Base-by-base conservation (phyloP, 2,797 vertebrate species). In the Catostomus latipinnis region DNA sequence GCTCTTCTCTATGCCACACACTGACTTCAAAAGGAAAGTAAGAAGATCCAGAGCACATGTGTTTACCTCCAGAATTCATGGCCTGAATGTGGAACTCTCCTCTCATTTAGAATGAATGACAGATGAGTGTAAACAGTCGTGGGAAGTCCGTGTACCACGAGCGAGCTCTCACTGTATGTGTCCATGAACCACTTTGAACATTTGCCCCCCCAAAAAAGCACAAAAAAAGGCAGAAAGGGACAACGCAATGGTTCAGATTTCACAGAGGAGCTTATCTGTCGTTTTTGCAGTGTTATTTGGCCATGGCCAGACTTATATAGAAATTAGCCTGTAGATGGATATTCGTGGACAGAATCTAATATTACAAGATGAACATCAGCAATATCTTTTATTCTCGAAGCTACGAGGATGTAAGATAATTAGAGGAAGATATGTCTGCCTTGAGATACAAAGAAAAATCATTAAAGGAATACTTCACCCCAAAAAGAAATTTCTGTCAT, bases 291-390 rank as follows among this genome's bases (percentile, higher is more conserved):
- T 2, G 34, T 34, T 34, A 4, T 34, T 34, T 52, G 13, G 13
- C 4, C 22, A 50, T 58, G 62, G 74, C 53, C 62, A 48, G 12
- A n/a, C 58, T 58, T 34, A 34, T 34, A 34, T 34, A 2, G 11
- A 60, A 67, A 34, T 34, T 4, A 54, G 4, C 57, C 48, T 72
- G 50, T 69, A 82, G 69, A 13, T 73, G 58, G 46, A 73, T 49
- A 72, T 69, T 2, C 78, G 57, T 49, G 67, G 11, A 57, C 71
- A 70, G 12, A 14, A 65, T 66, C 46, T 22, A 82, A 70, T 82
- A 46, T 52, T 48, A 74, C 56, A 79, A 79, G 81, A 82, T 75
- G 53, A 74, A 82, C 56, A 46, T 58, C 57, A 65, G 53, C 34
- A 78, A 82, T 78, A 74, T 75, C 11, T 58, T 45, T 68, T 11